Evolutionary conservation across 1,140 invertebrate species (phyloP), one percentile per base, ranked within the genome.

Genomic region (Drosophila biarmipes): DNA sequence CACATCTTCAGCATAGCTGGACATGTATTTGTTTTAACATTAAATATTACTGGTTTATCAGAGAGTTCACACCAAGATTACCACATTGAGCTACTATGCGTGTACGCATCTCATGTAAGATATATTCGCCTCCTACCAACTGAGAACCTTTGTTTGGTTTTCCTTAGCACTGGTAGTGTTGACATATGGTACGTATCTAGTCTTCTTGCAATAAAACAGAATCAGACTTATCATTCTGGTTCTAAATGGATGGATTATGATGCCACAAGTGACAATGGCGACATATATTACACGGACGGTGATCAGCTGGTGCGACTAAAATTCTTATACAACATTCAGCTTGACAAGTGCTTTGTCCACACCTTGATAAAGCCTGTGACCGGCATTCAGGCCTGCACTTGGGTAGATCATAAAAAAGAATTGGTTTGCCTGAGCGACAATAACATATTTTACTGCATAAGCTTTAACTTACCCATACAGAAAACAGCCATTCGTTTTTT

Each of bases 381-480:
- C 0, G 90, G 87, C 4, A 90, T 91, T 48, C 64, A 86, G 31
- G 81, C 73, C 12, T 90, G 90, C 35, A 82, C 78, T 12, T 91
- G 78, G 73, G 48, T 91, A 19, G 48, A 73, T 2, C 64, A 73
- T 29, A 76, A 59, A 17, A 38, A 86, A 21, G 78, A 90, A 45
- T 52, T 91, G 29, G 73, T 91, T 7, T 91, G 90, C 27, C 68
- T 91, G 1, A 91, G 90, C 45, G 73, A 74, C 14, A 91, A 91
- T 40, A 91, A 91, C 31, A 90, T 91, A 29, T 91, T 91, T 35
- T 87, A 91, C 71, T 49, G 78, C 35, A 77, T 91, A 14, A 45
- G 27, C 7, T 91, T 91, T 14, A 64, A 31, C 0, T 4, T 19
- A 11, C n/a, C 52, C 11, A 37, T 53, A 5, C 17, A 34, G 10